Percentiles rank a stretch among this genome's conserved stretches.
These are phyloP conservation scores for Pterobdella sp. DNA, from an alignment of 2,888 invertebrate genomes.

Conservation along the genomic window DNA sequence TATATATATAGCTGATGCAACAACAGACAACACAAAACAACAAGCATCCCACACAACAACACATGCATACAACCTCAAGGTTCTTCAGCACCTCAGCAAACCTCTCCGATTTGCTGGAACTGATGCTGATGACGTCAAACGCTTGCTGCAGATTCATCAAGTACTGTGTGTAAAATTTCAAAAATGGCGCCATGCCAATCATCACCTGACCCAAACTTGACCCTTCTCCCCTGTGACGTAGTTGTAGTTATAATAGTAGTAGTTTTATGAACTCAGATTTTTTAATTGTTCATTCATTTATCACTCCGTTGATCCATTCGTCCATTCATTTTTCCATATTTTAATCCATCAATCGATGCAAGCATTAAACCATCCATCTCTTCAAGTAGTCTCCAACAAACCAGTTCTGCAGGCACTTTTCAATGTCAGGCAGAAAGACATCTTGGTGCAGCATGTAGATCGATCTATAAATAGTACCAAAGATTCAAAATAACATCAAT, in stretches of 20 bases:
- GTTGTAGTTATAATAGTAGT: not conserved
- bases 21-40: too few relatives aligned
- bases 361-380: not conserved
- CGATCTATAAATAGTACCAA: too few relatives aligned
- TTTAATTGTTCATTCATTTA: too few relatives aligned
- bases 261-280: too few relatives aligned
- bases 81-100: slow-evolving; percentile 30
- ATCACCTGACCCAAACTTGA: slow-evolving; percentile 35
- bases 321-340: not conserved
- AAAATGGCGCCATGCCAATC: slow-evolving; percentile 37
- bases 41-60: slow-evolving; percentile 6
- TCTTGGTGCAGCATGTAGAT: too few relatives aligned
- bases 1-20: too few relatives aligned
- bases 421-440: too few relatives aligned
- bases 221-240: not conserved
- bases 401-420: too few relatives aligned
- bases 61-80: slow-evolving; percentile 13
- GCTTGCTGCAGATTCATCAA: slow-evolving; percentile 38
- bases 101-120: slow-evolving; percentile 30
- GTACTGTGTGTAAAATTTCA: slow-evolving; percentile 39
- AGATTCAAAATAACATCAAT: too few relatives aligned
- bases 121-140: slow-evolving; percentile 31
- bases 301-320: not conserved
- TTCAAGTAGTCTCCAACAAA: too few relatives aligned
- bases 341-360: not conserved